Percentiles rank a stretch among this genome's conserved stretches.
These are phyloP conservation scores for Microplitis demolitor DNA, from an alignment of 1,140 invertebrate genomes.

Conservation along the genomic window DNA sequence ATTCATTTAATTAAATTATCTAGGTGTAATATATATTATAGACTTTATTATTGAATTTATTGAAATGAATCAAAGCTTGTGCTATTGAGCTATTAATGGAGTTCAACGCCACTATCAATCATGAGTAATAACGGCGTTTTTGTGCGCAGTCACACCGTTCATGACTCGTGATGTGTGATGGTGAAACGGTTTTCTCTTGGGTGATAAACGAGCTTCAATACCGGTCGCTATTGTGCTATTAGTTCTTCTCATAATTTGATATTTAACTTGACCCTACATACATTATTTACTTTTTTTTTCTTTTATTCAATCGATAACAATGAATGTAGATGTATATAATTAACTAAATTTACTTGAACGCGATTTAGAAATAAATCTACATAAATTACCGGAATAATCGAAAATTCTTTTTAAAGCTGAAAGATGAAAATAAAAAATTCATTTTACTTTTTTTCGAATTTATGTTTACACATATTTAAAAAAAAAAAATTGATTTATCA, in stretches of 20 bases:
- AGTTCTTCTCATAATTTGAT: slow-evolving; percentile 17
- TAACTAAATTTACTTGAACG: no score
- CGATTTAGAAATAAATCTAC: no score
- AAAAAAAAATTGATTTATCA: no score
- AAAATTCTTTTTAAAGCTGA: no score
- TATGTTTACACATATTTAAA: no score
- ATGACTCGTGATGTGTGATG: slow-evolving; percentile 19
- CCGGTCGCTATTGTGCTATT: slow-evolving; percentile 14
- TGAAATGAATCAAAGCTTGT: slow-evolving; percentile 28
- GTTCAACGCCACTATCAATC: slow-evolving; percentile 38
- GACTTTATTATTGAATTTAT: slow-evolving; percentile 1
- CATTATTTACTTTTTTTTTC: neutral
- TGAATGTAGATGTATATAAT: neutral
- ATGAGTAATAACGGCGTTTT: slow-evolving; percentile 25
- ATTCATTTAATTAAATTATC: neutral
- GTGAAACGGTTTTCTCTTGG: slow-evolving; percentile 29
- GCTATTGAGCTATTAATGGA: slow-evolving; percentile 28
- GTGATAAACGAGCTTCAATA: slow-evolving; percentile 29
- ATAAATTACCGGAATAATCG: no score
- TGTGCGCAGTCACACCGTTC: slow-evolving; percentile 6
- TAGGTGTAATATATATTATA: neutral
- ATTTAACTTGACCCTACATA: neutral
- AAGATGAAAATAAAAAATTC: no score
- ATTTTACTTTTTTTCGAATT: no score
- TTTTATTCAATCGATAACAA: neutral